Evolutionary conservation across 64 coral and sea anemone species (phyloP), one percentile per base, ranked within the genome.

Genomic region (Pocillopora damicornis): DNA sequence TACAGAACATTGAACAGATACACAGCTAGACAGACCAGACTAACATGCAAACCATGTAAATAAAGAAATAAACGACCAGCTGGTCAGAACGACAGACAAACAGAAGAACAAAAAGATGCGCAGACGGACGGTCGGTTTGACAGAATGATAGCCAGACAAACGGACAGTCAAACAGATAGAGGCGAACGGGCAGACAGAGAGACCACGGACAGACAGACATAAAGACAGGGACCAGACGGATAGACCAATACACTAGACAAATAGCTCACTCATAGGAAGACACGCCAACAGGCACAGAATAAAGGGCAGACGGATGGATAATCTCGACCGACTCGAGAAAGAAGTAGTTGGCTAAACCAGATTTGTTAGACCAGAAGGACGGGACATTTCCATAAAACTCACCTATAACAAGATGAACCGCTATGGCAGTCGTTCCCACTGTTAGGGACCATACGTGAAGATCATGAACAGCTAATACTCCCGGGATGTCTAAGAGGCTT

Each of bases 401-500:
- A 99, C 97, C 97, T 83, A 99, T 91, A 1, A 92, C 97, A 15
- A 99, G 88, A 74, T 99, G 97, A 56, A 92, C 97, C 0, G 97
- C 94, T 38, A 95, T 78, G 2, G 97, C 90, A 7, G 84, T 87
- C 20, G 97, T 95, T 30, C 97, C 97, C 1, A 99, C 86, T 51
- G 97, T 99, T n/a, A 99, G 59, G 18, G 97, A 99, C 97, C 97
- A 99, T 35, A 99, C 94, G 75, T 99, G 97, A 25, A 99, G 83
- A 86, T 99, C 97, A 25, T 99, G 97, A 15, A 99, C 93, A 10
- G 93, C 93, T 38, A 92, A 68, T 13, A 99, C 97, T 63, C 97
- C 97, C 20, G 90, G 75, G 35, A 99, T 99, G 18, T 88, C 90
- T 65, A 42, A 72, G 9, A 99, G 80, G 37, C 88, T 86, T 60